Evolutionary conservation across 2,113 vertebrate genomes (phyloP), one percentile per base, ranked within the genome.

Genomic region (Pomatorhinus ruficollis): DNA sequence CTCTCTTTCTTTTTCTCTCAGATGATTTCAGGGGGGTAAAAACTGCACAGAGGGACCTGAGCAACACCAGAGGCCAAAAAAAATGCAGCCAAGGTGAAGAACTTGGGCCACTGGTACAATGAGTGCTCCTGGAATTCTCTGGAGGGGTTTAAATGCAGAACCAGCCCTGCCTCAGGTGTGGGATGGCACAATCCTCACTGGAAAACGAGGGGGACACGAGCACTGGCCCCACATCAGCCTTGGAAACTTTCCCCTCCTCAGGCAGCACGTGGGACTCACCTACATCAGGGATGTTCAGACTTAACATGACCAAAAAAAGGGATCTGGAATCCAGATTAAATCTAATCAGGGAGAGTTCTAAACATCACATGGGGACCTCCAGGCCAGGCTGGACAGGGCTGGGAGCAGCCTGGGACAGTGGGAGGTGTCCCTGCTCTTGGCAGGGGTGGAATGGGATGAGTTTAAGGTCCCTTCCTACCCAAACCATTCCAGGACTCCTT

Each of bases 191-290:
- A 30, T 27, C 47, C 56, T 59, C 35, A 5, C 37, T 27, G 18
- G 37, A 40, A 76, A 53, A 14, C 0, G 1, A 65, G 2, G 12
- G 10, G 24, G 6, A 47, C 3, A 52, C 1, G 1, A 92, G 1
- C n/a, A 33, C 30, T 13, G 40, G 44, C 12, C 49, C 37, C 37
- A n/a, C 24, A 20, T 3, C 24, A 68, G 10, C 20, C 42, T 11
- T 54, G 20, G 7, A 6, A 31, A 5, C 2, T 1, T 3, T 0
- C 2, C 8, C 9, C 23, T 6, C 8, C 12, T 11, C 7, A 7
- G 27, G 40, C 10, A 60, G 33, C 4, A 27, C 0, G 0, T 39
- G n/a, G 3, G 20, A 39, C 23, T 61, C 12, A 3, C 6, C 25
- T 4, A 33, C 10, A 7, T 1, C 15, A 54, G 40, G 47, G 35